Evolutionary conservation across 2,797 vertebrate genomes (phyloP).

Genomic region (Sebastes diaconus): DNA sequence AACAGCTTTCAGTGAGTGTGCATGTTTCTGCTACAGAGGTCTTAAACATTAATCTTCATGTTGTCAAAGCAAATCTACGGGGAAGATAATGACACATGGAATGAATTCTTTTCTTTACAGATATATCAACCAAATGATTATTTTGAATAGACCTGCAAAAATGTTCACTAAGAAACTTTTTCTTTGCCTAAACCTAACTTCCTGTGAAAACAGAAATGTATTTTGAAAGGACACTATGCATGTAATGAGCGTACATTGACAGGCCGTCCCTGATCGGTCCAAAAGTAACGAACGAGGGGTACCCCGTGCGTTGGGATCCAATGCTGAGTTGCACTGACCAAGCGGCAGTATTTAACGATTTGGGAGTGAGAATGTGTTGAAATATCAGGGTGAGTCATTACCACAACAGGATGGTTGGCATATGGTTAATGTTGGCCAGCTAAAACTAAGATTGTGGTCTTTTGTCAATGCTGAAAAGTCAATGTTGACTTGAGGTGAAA

Average conservation of each 20-base stretch:
- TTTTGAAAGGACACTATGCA: too few species aligned
- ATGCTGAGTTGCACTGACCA: fast-evolving
- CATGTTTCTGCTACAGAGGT: background rate
- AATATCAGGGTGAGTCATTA: too few species aligned
- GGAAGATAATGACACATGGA: background rate
- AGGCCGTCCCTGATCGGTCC: too few species aligned
- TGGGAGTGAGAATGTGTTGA: too few species aligned
- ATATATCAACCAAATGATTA: background rate
- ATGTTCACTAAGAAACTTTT: background rate
- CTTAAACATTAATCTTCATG: conserved; percentile 5
- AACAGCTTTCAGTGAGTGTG: background rate
- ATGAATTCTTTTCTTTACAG: background rate
- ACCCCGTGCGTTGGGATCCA: fast-evolving
- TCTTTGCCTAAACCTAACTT: background rate
- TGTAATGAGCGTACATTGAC: too few species aligned
- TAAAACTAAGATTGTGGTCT: background rate
- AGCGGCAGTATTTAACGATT: too few species aligned
- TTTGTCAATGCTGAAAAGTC: background rate
- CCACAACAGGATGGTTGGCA: background rate
- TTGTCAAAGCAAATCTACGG: conserved; percentile 1
- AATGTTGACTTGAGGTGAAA: background rate
- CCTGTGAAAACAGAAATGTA: too few species aligned
- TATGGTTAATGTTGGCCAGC: background rate
- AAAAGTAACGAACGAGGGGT: fast-evolving
- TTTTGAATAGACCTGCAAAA: background rate